These are phyloP conservation scores for Ambastaia sidthimunki DNA, from an alignment of 2,797 vertebrate species.

Conservation along the genomic window DNA sequence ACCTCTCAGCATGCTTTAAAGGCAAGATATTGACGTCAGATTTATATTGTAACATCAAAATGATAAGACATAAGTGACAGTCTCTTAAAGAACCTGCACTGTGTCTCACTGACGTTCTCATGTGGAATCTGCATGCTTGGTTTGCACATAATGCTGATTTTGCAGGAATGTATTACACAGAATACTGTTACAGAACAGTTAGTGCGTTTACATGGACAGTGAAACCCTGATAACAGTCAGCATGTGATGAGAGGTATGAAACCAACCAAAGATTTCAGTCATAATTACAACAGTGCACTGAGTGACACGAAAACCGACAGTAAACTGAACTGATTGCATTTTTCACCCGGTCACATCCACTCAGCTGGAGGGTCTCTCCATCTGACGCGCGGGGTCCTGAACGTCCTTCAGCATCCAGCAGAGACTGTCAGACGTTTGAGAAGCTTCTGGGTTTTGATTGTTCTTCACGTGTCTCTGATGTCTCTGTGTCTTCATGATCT, in stretches of 20 bases:
- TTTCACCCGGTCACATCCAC: conserved; percentile 46
- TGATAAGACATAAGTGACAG: not conserved
- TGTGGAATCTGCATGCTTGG: too few relatives aligned
- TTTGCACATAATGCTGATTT: not conserved
- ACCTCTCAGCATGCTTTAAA: conserved; percentile 61
- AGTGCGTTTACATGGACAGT: not conserved
- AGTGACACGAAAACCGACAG: conserved; percentile 31
- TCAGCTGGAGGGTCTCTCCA: conserved; percentile 39
- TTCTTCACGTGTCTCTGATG: conserved; percentile 49
- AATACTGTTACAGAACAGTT: not conserved
- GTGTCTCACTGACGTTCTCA: too few relatives aligned
- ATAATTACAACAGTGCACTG: conserved; percentile 13
- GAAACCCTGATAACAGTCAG: not conserved
- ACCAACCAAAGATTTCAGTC: conserved; percentile 25
- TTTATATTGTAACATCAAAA: not conserved
- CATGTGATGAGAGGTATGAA: conserved; percentile 68
- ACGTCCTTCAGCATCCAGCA: conserved; percentile 51
- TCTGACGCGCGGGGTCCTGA: conserved; percentile 34
- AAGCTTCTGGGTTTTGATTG: conserved; percentile 46
- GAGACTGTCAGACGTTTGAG: conserved; percentile 27
- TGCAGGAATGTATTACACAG: not conserved
- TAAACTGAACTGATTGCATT: conserved; percentile 46
- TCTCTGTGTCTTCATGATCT: conserved; percentile 46
- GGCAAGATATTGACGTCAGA: not conserved
- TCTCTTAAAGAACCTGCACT: too few relatives aligned